Evolutionary conservation across 1,140 invertebrate species (phyloP).

Genomic region (Leptonema lineaticorne): DNA sequence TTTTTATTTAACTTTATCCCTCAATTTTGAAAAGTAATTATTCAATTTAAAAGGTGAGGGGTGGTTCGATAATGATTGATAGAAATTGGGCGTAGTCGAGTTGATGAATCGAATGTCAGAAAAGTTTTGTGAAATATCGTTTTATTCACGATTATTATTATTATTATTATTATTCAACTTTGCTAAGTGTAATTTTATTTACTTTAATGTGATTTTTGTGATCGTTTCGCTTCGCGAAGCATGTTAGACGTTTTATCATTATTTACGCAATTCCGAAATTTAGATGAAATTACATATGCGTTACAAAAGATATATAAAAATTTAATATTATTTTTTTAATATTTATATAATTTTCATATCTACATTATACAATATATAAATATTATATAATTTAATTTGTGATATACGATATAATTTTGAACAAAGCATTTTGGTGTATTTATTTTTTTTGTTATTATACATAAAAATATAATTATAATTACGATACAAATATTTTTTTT

Average conservation of each 20-base stretch:
- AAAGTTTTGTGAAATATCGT: slow-evolving; percentile 29
- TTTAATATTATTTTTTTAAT: too few species aligned
- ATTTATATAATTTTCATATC: too few species aligned
- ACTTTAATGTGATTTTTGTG: slow-evolving; percentile 13
- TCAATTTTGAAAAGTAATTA: slow-evolving; percentile 8
- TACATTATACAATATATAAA: too few species aligned
- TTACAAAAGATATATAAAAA: too few species aligned
- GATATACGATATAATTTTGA: too few species aligned
- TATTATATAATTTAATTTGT: too few species aligned
- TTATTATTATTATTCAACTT: background rate
- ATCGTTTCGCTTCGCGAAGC: slow-evolving; percentile 19
- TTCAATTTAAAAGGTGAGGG: slow-evolving; percentile 23
- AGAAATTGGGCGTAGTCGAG: slow-evolving; percentile 26
- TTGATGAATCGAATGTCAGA: slow-evolving; percentile 22
- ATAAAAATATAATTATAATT: too few species aligned
- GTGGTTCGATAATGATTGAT: slow-evolving; percentile 18
- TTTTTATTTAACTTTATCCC: background rate
- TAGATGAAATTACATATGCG: too few species aligned
- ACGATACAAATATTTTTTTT: too few species aligned
- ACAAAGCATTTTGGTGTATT: too few species aligned
- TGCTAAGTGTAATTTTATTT: slow-evolving; percentile 25
- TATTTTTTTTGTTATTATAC: too few species aligned
- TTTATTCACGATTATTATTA: slow-evolving; percentile 19
- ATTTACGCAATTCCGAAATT: too few species aligned
- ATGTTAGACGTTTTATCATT: background rate